Percentiles rank a stretch among this genome's conserved stretches.
phyloP scores from a whole-genome alignment of 1,140 invertebrate genomes.

The Mycetomoellerius zeteki region DNA sequence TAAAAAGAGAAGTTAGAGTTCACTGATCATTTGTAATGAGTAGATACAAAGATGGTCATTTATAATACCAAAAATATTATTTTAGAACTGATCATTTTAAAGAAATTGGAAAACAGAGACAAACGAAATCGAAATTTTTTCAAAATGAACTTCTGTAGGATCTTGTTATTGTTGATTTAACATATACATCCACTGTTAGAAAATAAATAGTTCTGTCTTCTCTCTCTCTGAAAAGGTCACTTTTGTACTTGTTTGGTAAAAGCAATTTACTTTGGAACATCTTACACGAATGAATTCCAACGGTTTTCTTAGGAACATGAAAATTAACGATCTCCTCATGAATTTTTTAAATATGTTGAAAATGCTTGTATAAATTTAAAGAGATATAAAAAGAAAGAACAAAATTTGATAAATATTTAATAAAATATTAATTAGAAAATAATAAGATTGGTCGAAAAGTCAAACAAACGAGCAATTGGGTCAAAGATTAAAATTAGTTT shows the following conservation, averaged over 20 bases:
- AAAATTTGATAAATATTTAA: neutral
- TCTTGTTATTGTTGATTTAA: neutral
- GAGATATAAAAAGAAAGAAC: neutral
- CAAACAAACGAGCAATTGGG: no score
- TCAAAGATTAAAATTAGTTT: no score
- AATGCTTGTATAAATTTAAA: neutral
- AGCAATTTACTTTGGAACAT: neutral
- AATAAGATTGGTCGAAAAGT: neutral
- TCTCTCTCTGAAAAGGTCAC: neutral
- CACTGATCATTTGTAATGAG: no score
- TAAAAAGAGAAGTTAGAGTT: neutral
- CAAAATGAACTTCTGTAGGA: neutral
- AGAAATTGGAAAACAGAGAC: neutral
- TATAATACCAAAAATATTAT: neutral
- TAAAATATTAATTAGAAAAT: neutral
- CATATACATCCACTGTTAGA: neutral
- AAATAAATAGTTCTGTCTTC: neutral
- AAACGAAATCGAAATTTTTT: no score
- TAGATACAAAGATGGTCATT: neutral
- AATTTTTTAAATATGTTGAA: neutral
- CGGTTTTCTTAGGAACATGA: neutral
- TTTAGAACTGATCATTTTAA: neutral
- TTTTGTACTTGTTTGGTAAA: constrained; percentile 7
- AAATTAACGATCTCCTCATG: neutral
- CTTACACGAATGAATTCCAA: neutral